phyloP scores from a whole-genome alignment of 2,113 vertebrate species.

The Colistium nudipinnis region DNA sequence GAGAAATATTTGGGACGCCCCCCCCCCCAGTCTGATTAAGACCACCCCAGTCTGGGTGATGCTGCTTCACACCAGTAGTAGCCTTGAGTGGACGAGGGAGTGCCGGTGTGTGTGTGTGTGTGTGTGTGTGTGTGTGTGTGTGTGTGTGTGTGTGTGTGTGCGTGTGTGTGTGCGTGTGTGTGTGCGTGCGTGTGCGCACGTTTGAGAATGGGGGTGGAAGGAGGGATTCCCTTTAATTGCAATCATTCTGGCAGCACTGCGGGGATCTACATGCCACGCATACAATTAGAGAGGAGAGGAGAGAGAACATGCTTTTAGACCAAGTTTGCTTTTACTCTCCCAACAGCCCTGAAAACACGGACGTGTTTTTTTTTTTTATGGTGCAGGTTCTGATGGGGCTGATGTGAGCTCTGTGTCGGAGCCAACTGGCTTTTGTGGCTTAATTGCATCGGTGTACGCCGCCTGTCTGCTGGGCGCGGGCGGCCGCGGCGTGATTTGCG shows the following conservation, averaged over 20 bases:
- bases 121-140: not conserved
- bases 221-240: conserved; percentile 84
- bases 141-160: not conserved
- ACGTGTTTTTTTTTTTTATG: not conserved
- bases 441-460: conserved; percentile 16
- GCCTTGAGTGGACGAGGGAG: conserved; percentile 42
- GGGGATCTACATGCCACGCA: conserved; percentile 74
- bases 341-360: too few relatives aligned
- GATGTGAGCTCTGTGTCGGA: not conserved
- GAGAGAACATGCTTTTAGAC: conserved; percentile 33
- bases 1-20: conserved; percentile 39
- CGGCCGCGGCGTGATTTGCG: conserved; percentile 45
- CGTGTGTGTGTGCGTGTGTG: not conserved
- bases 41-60: conserved; percentile 65
- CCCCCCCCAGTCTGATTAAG: conserved; percentile 74
- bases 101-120: conserved; percentile 1
- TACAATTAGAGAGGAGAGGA: conserved; percentile 71
- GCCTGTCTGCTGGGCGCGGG: conserved; percentile 2
- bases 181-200: conserved; percentile 1
- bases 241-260: conserved; percentile 79
- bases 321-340: conserved; percentile 28
- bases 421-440: not conserved
- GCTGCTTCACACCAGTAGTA: conserved; percentile 53
- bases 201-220: conserved; percentile 34
- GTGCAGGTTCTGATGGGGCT: too few relatives aligned